A percentile compares a stretch with the other conserved stretches of the same genome.
Conservation (phyloP, 2,113 vertebrate species). For the Helogale parvula region DNA sequence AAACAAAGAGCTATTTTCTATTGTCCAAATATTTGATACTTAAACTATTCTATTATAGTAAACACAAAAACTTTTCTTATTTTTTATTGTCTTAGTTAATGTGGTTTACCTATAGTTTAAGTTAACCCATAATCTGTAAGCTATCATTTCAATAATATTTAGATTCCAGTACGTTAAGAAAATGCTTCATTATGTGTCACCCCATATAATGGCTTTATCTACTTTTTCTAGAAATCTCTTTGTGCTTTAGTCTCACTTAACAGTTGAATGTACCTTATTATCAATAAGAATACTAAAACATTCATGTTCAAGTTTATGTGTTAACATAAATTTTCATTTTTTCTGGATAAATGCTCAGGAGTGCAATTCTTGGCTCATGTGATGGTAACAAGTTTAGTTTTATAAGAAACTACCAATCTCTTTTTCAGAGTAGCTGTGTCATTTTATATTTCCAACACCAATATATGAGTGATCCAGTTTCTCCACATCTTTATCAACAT, state of each 20-base stretch:
- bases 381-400: not conserved
- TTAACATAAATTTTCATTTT: not conserved
- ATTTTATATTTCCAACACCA: not conserved
- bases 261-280: not conserved
- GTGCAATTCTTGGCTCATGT: not conserved
- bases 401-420: not conserved
- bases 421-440: not conserved
- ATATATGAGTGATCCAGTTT: too few species aligned
- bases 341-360: not conserved
- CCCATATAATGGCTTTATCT: not conserved
- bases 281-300: not conserved
- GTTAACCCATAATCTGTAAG: too few species aligned
- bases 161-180: not conserved
- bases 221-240: not conserved
- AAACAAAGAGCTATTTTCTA: not conserved
- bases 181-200: not conserved
- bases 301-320: not conserved
- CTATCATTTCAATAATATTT: not conserved
- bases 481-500: too few species aligned
- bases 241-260: not conserved
- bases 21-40: not conserved
- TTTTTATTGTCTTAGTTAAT: not conserved
- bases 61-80: not conserved
- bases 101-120: not conserved
- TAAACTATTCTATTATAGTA: not conserved